Base-by-base conservation (phyloP, 1,140 invertebrate genomes). In the Mactra quadrangularis region DNA sequence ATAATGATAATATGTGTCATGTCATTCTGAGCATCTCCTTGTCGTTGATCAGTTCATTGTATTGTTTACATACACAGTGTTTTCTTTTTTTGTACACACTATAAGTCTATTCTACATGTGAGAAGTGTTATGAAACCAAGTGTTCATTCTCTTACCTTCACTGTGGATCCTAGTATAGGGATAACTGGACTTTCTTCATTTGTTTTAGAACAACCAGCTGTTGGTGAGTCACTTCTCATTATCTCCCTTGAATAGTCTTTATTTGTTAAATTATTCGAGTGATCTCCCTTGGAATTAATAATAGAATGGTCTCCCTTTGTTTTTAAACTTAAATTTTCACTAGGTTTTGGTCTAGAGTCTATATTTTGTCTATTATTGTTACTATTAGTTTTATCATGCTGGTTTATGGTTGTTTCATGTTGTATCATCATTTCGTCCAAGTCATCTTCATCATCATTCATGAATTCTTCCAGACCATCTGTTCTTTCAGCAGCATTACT, bases 391-490 rank as follows among this genome's bases (percentile, higher is more conserved):
- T 68, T 45, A 27, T 25, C 33, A 71, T 22, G 38, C 19, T 74
- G 35, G 7, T 25, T 13, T 17, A 78, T 15, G 17, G 74, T 84
- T 22, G 82, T 84, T 25, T 84, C 64, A 72, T 84, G 52, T 33
- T 84, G 75, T 47, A 86, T 83, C 53, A 78, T 66, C 53, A 85
- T 76, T 52, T 84, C 82, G 45, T 87, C 83, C 70, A 85, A 84
- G 60, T 84, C 82, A 57, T 79, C 72, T n/a, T n/a, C n/a, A 50
- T 89, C 87, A 71, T 88, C 87, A 41, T 88, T 84, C 85, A 89
- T 85, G 59, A 87, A 11, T 27, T 84, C 85, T 6, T 84, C 78
- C 1, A 87, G n/a, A 92, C 92, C 66, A 89, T 90, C 35, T 86
- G 78, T 41, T 72, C 81, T 82, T 33, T 77, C 79, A n/a, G 53